These are phyloP conservation scores for Hydropsyche tenuis DNA, from an alignment of 1,140 invertebrate species.

Conservation along the genomic window DNA sequence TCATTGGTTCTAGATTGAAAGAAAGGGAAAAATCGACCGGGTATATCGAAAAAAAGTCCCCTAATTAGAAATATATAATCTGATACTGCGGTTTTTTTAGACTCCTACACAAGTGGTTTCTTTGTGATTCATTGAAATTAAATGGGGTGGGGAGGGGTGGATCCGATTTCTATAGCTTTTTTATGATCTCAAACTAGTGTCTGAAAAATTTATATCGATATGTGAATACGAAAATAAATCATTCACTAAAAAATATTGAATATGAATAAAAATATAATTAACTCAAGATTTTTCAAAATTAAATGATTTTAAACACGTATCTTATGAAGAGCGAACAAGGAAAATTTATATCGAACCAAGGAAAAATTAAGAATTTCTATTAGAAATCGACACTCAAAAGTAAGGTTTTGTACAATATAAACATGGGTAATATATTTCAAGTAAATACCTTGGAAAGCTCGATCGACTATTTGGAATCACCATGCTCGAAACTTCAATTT, in stretches of 20 bases:
- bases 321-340: too few relatives aligned
- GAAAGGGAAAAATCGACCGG: slow-evolving; percentile 17
- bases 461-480: too few relatives aligned
- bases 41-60: slow-evolving; percentile 14
- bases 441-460: not conserved
- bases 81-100: slow-evolving; percentile 46
- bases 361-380: too few relatives aligned
- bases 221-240: not conserved
- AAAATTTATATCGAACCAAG: too few relatives aligned
- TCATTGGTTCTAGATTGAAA: slow-evolving; percentile 37
- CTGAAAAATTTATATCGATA: not conserved
- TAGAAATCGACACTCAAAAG: too few relatives aligned
- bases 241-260: too few relatives aligned
- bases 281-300: too few relatives aligned
- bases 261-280: too few relatives aligned
- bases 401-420: too few relatives aligned
- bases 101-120: slow-evolving; percentile 27
- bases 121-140: slow-evolving; percentile 32
- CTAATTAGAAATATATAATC: slow-evolving; percentile 50
- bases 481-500: slow-evolving; percentile 1
- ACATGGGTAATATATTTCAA: too few relatives aligned
- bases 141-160: not conserved
- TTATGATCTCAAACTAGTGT: too few relatives aligned
- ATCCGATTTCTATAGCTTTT: slow-evolving; percentile 9
- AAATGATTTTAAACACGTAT: too few relatives aligned